phyloP scores from a whole-genome alignment of 2,797 vertebrate genomes.

The Miichthys miiuy region DNA sequence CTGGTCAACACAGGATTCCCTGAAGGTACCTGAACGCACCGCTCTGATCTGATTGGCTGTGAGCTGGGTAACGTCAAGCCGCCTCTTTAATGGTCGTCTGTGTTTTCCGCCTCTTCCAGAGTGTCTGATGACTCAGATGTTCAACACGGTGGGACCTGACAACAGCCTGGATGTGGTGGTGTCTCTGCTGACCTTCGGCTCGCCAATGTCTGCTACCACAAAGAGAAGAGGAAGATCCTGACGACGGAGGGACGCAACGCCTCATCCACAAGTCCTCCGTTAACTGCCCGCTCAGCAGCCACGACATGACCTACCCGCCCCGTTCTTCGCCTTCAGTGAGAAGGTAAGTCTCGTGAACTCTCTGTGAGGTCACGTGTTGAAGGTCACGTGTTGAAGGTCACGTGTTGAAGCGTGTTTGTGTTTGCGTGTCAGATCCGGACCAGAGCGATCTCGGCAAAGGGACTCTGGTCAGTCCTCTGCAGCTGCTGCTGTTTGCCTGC shows the following conservation, averaged over 20 bases:
- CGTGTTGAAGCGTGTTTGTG: not conserved
- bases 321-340: conserved; percentile 97
- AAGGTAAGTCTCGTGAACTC: conserved; percentile 84
- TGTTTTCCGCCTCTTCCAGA: conserved; percentile 77
- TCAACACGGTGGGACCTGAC: conserved; percentile 93
- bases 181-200: conserved; percentile 93
- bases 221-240: conserved; percentile 97
- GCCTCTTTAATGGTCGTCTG: too few relatives aligned
- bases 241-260: conserved; percentile 97
- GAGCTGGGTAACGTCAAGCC: too few relatives aligned
- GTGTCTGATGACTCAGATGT: conserved; percentile 91
- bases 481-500: conserved; percentile 94
- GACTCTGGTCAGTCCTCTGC: conserved; percentile 94
- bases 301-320: conserved; percentile 93
- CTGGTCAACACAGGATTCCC: conserved; percentile 93
- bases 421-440: conserved; percentile 78
- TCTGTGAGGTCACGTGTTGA: not conserved
- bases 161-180: conserved; percentile 96
- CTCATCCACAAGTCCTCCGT: conserved; percentile 98
- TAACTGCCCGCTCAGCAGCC: conserved; percentile 97
- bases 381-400: too few relatives aligned
- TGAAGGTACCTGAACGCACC: conserved; percentile 87
- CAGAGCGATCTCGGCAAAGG: conserved; percentile 90
- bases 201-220: conserved; percentile 96
- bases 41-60: too few relatives aligned